phyloP scores from a whole-genome alignment of 2,888 invertebrate genomes.

The Brenthis ino region DNA sequence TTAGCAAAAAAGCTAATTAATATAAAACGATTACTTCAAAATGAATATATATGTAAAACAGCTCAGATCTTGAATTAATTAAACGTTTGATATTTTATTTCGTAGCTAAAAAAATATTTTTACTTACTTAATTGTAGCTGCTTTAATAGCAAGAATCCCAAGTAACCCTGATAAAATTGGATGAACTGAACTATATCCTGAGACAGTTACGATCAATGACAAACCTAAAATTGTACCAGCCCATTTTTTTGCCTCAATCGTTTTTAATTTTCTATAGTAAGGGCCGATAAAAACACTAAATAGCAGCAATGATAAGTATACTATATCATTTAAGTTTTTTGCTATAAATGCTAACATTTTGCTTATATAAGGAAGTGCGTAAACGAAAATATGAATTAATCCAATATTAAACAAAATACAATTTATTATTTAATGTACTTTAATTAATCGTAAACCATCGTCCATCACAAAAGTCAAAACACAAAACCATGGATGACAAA shows the following conservation, averaged over 20 bases:
- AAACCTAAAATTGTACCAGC: slow-evolving; percentile 73
- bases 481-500: no score
- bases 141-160: slow-evolving; percentile 68
- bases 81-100: not conserved
- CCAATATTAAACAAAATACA: no score
- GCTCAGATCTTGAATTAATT: no score
- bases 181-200: slow-evolving; percentile 68
- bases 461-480: no score
- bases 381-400: not conserved
- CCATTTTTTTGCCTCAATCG: slow-evolving; percentile 77
- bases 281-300: slow-evolving; percentile 87
- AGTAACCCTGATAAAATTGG: slow-evolving; percentile 64
- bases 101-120: not conserved
- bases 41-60: no score
- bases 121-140: slow-evolving; percentile 63
- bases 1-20: not conserved
- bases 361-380: not conserved
- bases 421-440: no score
- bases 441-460: no score
- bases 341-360: slow-evolving; percentile 63
- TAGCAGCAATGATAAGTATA: slow-evolving; percentile 86
- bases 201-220: slow-evolving; percentile 63
- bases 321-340: slow-evolving; percentile 88
- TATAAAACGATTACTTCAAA: no score
- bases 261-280: slow-evolving; percentile 80